phyloP scores from a whole-genome alignment of 2,888 invertebrate species.

The Sesamia inferens region DNA sequence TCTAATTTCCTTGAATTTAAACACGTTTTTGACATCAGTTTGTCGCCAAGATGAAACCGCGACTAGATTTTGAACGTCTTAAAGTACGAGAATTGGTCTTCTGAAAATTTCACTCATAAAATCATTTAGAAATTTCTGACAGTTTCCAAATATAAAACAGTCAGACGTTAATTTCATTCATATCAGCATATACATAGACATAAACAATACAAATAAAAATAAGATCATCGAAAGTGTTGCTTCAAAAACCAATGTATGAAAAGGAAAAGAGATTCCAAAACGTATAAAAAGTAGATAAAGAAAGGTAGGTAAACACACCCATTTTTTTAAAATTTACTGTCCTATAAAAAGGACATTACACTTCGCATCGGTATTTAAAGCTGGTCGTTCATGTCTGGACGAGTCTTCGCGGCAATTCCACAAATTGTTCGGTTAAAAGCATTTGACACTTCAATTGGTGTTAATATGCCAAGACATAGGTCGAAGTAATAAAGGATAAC shows the following conservation, averaged over 20 bases:
- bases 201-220: no score
- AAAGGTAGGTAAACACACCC: not conserved
- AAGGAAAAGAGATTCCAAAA: not conserved
- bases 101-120: no score
- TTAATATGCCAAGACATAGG: slow-evolving; percentile 74
- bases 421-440: slow-evolving; percentile 70
- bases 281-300: not conserved
- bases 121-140: no score
- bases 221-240: not conserved
- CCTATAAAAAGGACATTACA: slow-evolving; percentile 26
- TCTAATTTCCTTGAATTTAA: no score
- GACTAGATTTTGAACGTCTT: no score
- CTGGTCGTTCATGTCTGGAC: slow-evolving; percentile 27
- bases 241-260: not conserved
- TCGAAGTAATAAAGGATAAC: slow-evolving; percentile 68
- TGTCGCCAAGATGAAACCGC: no score
- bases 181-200: no score
- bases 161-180: no score
- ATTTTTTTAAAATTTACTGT: not conserved
- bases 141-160: no score
- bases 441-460: slow-evolving; percentile 81
- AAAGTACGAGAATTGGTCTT: no score
- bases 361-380: slow-evolving; percentile 33
- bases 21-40: no score
- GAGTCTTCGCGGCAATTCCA: slow-evolving; percentile 47